Percentiles rank a stretch among this genome's conserved stretches.
Evolutionary conservation across 2,113 vertebrate genomes (phyloP).

Genomic region (Shinisaurus crocodilurus): DNA sequence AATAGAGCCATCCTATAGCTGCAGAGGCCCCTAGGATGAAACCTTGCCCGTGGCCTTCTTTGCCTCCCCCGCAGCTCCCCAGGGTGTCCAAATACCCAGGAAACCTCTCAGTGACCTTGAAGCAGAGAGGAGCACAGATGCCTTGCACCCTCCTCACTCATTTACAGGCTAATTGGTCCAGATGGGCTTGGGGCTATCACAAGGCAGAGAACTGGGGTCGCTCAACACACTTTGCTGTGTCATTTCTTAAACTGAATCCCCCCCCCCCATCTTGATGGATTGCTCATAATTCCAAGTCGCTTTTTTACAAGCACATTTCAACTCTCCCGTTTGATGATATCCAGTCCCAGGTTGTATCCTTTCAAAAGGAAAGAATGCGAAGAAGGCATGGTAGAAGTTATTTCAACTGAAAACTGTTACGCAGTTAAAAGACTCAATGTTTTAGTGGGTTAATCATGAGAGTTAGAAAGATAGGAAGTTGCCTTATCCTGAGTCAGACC

Average conservation of each 20-base stretch:
- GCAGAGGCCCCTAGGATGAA: not conserved
- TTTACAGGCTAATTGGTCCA: not conserved
- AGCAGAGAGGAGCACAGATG: not conserved
- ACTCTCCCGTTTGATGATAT: not conserved
- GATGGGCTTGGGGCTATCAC: not conserved
- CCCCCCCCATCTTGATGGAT: not conserved
- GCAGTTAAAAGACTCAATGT: not conserved
- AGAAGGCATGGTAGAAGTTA: not conserved
- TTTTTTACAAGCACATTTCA: not conserved
- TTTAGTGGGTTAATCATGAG: not conserved
- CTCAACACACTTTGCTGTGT: too few relatives aligned
- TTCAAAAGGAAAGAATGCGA: not conserved
- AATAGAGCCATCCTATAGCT: slow-evolving; percentile 4
- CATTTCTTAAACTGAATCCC: not conserved
- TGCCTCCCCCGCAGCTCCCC: not conserved
- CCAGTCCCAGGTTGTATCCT: too few relatives aligned
- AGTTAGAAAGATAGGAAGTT: too few relatives aligned
- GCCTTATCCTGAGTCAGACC: too few relatives aligned
- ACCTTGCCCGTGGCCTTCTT: not conserved
- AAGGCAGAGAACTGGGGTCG: not conserved
- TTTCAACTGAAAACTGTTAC: not conserved
- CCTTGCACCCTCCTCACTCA: not conserved
- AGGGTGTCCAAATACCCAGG: not conserved
- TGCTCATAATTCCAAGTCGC: not conserved
- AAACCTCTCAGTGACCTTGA: slow-evolving; percentile 15